A percentile compares a stretch with the other conserved stretches of the same genome.
Evolutionary conservation across 1,140 invertebrate genomes (phyloP).

Genomic region (Brachionus sp.): DNA sequence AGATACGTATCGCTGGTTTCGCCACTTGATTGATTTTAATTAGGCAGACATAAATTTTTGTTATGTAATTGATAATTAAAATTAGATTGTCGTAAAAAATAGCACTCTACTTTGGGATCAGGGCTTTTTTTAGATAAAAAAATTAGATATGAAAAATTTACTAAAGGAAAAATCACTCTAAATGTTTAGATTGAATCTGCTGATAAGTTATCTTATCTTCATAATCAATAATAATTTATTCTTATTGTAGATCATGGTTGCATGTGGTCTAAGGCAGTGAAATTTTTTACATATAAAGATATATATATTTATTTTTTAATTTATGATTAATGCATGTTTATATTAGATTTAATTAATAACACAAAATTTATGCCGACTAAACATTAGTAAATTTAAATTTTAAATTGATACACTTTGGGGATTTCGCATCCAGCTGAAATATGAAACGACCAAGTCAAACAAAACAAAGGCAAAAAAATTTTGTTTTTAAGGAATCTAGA

Average conservation of each 20-base stretch:
- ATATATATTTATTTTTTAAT: not conserved
- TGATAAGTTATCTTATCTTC: not conserved
- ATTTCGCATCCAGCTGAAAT: not conserved
- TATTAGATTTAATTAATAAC: not conserved
- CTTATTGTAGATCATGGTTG: not conserved
- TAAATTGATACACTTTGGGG: not conserved
- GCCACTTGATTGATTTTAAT: not conserved
- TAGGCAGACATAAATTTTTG: not conserved
- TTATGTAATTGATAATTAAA: not conserved
- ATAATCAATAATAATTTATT: slow-evolving; percentile 2
- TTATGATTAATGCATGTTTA: not conserved
- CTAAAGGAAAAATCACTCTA: not conserved
- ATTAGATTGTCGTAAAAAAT: not conserved
- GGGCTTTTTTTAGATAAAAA: not conserved
- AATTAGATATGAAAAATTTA: not conserved
- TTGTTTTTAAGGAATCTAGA: not conserved
- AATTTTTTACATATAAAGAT: too few species aligned
- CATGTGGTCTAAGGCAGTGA: not conserved
- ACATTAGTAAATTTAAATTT: not conserved
- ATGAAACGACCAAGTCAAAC: too few species aligned
- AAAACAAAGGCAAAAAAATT: not conserved
- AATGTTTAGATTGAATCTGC: not conserved
- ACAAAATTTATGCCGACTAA: not conserved
- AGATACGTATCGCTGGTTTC: not conserved
- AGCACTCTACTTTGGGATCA: not conserved